phyloP scores from a whole-genome alignment of 2,113 vertebrate species.

The Syrmaticus mikado region DNA sequence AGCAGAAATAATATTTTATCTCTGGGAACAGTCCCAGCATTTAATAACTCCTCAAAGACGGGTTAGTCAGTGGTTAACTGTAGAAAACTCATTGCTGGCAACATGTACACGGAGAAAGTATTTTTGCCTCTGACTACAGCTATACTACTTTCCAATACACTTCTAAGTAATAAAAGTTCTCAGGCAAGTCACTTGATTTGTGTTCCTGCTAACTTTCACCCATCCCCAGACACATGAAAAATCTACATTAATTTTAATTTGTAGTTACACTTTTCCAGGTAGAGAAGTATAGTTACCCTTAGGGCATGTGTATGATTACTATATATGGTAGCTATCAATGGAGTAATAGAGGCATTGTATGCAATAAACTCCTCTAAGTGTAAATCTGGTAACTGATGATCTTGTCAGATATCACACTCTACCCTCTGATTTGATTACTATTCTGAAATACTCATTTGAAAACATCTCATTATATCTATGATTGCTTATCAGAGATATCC shows the following conservation, averaged over 20 bases:
- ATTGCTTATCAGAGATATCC: not conserved
- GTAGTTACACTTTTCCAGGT: not conserved
- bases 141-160: constrained; percentile 11
- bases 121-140: constrained; percentile 23
- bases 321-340: not conserved
- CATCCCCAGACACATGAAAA: constrained; percentile 7
- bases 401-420: not conserved
- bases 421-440: not conserved
- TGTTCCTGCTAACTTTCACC: not conserved
- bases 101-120: not conserved
- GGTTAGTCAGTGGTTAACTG: not conserved
- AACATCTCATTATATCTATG: not conserved
- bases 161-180: constrained; percentile 26
- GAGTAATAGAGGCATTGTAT: not conserved
- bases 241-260: constrained; percentile 14
- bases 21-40: not conserved
- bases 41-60: not conserved
- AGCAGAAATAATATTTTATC: not conserved
- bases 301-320: not conserved
- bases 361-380: not conserved
- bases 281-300: not conserved
- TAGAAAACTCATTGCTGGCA: not conserved
- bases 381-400: not conserved
- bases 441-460: not conserved
- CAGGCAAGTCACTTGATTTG: constrained; percentile 9